phyloP scores from a whole-genome alignment of 1,140 invertebrate genomes.

The Bombus consobrinus region DNA sequence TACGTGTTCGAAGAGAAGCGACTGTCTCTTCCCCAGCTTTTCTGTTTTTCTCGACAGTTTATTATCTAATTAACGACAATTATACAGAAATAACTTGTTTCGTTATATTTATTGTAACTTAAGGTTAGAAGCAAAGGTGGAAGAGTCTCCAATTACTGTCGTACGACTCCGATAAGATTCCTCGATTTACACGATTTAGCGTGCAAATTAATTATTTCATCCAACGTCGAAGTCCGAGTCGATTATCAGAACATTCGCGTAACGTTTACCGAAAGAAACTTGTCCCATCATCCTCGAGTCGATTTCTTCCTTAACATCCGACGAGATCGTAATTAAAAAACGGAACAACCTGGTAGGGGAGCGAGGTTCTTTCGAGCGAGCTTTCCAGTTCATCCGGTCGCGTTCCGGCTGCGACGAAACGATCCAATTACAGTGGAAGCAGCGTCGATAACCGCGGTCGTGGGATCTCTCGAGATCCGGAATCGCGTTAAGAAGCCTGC shows the following conservation, averaged over 20 bases:
- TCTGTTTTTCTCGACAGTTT: background rate
- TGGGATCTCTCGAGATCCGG: constrained; percentile 6
- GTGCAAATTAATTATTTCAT: constrained; percentile 21
- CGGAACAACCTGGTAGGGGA: background rate
- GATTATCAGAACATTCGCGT: constrained; percentile 2
- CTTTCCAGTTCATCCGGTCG: constrained; percentile 15
- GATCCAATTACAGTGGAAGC: constrained; percentile 35
- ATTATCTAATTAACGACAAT: background rate
- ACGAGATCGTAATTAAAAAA: constrained; percentile 46
- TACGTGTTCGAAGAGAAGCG: too few relatives aligned
- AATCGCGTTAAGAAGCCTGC: background rate
- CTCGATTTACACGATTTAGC: background rate
- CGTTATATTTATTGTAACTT: background rate
- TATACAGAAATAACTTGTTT: background rate
- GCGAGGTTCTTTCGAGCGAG: constrained; percentile 12
- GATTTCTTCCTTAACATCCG: background rate
- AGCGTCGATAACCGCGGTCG: constrained; percentile 15
- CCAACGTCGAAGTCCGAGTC: background rate
- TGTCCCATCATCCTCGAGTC: background rate
- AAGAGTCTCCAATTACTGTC: background rate
- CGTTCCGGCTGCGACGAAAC: constrained; percentile 28
- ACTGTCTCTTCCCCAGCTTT: too few relatives aligned
- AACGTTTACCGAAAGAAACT: constrained; percentile 8
- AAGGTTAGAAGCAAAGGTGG: background rate
- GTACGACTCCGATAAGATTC: background rate